Percentiles rank a stretch among this genome's conserved stretches.
Evolutionary conservation across 1,140 invertebrate genomes (phyloP).

Genomic region (Onthophagus taurus): DNA sequence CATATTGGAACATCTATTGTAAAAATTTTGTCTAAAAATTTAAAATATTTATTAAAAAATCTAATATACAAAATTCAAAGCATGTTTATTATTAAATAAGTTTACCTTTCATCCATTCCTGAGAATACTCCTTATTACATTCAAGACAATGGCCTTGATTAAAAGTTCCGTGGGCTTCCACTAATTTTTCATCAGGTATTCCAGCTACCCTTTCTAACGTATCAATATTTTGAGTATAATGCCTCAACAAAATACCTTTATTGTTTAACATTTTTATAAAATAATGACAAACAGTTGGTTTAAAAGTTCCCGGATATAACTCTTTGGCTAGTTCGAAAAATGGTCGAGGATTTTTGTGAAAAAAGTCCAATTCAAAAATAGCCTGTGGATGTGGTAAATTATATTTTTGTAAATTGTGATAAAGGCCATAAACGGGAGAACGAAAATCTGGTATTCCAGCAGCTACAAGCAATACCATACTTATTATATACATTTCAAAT

Average conservation of each 20-base stretch:
- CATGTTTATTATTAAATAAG: conserved; percentile 10
- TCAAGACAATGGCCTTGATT: conserved; percentile 76
- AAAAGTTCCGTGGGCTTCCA: conserved; percentile 93
- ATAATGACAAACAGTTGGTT: conserved; percentile 75
- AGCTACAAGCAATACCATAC: conserved; percentile 49
- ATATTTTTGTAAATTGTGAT: conserved; percentile 87
- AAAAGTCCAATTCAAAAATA: conserved; percentile 88
- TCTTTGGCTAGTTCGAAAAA: conserved; percentile 82
- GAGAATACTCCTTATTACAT: conserved; percentile 63
- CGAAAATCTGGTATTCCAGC: conserved; percentile 93
- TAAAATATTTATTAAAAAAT: conserved; percentile 14
- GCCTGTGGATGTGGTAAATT: conserved; percentile 87
- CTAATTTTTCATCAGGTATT: conserved; percentile 73
- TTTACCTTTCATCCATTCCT: conserved; percentile 60
- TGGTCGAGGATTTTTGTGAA: conserved; percentile 70
- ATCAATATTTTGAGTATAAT: conserved; percentile 93
- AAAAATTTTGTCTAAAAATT: conserved; percentile 60
- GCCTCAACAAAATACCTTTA: conserved; percentile 67
- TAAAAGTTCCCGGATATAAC: conserved; percentile 71
- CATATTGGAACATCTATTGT: conserved; percentile 64
- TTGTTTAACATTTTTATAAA: conserved; percentile 73
- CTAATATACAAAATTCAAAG: background rate
- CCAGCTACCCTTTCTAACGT: conserved; percentile 81
- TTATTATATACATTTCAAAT: too few relatives aligned
- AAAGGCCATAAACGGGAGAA: conserved; percentile 82